Percentiles rank a stretch among this genome's conserved stretches.
These are phyloP conservation scores for Antennarius striatus DNA, from an alignment of 2,113 vertebrate genomes.

Conservation along the genomic window DNA sequence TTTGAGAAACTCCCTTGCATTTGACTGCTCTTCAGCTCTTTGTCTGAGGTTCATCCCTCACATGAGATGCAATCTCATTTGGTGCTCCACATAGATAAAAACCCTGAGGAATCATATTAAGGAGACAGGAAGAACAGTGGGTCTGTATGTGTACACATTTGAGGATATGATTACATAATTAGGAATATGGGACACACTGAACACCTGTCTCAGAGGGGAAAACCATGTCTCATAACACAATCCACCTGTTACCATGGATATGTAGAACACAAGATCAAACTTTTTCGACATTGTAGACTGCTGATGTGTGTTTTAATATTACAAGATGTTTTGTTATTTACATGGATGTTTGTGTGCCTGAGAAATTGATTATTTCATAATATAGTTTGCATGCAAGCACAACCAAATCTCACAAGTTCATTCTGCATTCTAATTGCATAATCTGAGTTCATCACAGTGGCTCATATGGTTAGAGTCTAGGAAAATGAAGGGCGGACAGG, in stretches of 20 bases:
- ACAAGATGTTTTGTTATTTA: not conserved
- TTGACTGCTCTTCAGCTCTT: conserved; percentile 5
- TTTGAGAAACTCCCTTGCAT: not conserved
- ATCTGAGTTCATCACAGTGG: conserved; percentile 15
- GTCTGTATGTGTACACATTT: conserved; percentile 33
- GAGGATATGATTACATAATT: conserved; percentile 61
- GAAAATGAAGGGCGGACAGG: conserved; percentile 24
- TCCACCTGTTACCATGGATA: conserved; percentile 27
- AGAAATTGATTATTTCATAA: not conserved
- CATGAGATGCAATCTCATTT: conserved; percentile 71
- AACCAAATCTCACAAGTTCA: too few species aligned
- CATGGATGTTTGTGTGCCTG: not conserved
- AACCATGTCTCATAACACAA: conserved; percentile 30
- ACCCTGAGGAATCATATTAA: conserved; percentile 56
- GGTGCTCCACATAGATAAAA: conserved; percentile 60
- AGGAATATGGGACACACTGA: conserved; percentile 50
- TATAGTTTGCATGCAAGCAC: too few species aligned
- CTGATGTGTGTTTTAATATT: not conserved
- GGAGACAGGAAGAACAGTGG: conserved; percentile 39
- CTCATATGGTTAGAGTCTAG: conserved; percentile 2
- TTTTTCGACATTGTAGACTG: conserved; percentile 13
- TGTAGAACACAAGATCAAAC: conserved; percentile 18
- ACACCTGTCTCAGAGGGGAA: conserved; percentile 45
- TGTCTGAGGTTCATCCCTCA: conserved; percentile 46
- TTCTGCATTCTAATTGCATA: too few species aligned